Evolutionary conservation across 1,140 invertebrate species (phyloP).

Genomic region (Conopomorpha cramerella): DNA sequence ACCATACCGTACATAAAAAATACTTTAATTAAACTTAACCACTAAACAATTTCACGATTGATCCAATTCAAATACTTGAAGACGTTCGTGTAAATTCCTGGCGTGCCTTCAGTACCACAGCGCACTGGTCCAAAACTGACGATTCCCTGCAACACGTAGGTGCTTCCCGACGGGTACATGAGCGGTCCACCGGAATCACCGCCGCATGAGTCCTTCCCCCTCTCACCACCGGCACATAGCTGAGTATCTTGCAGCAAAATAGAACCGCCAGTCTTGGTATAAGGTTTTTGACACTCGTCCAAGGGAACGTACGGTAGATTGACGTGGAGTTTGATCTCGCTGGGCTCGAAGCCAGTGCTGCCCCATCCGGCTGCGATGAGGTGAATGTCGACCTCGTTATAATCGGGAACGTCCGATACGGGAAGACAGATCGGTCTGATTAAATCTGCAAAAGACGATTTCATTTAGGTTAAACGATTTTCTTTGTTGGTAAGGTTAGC

Average conservation of each 20-base stretch:
- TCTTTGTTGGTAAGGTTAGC: too few species aligned
- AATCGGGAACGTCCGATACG: conserved; percentile 8
- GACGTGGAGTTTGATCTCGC: not conserved
- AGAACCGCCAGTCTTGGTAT: not conserved
- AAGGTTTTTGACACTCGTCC: not conserved
- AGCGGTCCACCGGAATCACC: conserved; percentile 64
- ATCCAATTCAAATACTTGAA: conserved; percentile 54
- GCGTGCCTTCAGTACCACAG: conserved; percentile 46
- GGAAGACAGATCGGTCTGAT: conserved; percentile 36
- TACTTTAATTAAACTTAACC: too few species aligned
- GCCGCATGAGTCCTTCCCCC: conserved; percentile 46
- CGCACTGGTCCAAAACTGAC: conserved; percentile 58
- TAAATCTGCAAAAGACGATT: conserved; percentile 26
- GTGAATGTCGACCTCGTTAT: not conserved
- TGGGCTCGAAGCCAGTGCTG: not conserved
- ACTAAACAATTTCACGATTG: not conserved
- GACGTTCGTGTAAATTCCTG: conserved; percentile 60
- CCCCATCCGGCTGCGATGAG: conserved; percentile 29
- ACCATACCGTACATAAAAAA: too few species aligned
- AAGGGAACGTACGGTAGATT: not conserved
- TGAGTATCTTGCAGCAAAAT: conserved; percentile 14
- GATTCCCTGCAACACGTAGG: conserved; percentile 29
- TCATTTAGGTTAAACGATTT: too few species aligned
- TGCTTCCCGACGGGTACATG: conserved; percentile 25
- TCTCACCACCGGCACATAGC: conserved; percentile 41